These are phyloP conservation scores for Adrianichthys oophorus DNA, from an alignment of 2,797 vertebrate species.

Conservation along the genomic window DNA sequence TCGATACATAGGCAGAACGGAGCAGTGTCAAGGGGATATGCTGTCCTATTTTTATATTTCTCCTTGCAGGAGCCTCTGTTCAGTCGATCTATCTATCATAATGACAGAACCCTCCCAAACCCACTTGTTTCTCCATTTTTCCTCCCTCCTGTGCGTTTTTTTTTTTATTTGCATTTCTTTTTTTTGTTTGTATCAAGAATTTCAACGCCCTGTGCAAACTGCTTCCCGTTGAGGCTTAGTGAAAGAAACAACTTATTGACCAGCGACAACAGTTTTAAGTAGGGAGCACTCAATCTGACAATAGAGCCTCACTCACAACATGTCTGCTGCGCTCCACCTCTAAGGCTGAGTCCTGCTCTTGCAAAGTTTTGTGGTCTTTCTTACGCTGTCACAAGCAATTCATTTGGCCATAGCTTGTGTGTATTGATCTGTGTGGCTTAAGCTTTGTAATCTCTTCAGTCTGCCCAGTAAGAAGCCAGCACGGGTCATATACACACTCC, in stretches of 20 bases:
- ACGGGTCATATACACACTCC: conserved; percentile 11
- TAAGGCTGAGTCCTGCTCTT: conserved; percentile 26
- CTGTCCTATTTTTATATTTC: conserved; percentile 73
- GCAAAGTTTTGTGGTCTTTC: conserved; percentile 54
- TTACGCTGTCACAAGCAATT: conserved; percentile 78
- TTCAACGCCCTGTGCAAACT: conserved; percentile 25
- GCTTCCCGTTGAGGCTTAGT: conserved; percentile 19
- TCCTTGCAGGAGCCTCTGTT: conserved; percentile 66
- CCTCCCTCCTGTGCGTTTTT: conserved; percentile 4
- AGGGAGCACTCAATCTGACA: conserved; percentile 43
- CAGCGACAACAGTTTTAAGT: conserved; percentile 57
- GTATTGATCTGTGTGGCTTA: conserved; percentile 76
- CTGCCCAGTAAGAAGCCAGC: conserved; percentile 55
- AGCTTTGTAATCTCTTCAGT: conserved; percentile 78
- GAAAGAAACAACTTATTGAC: conserved; percentile 61
- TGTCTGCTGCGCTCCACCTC: conserved; percentile 4
- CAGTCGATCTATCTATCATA: conserved; percentile 71
- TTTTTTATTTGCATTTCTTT: conserved; percentile 11
- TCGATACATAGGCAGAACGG: conserved; percentile 62
- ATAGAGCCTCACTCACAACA: conserved; percentile 14
- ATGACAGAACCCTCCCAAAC: conserved; percentile 65
- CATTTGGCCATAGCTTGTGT: conserved; percentile 76
- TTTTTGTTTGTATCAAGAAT: conserved; percentile 18
- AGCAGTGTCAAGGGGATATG: conserved; percentile 57
- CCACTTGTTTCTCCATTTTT: conserved; percentile 27